Evolutionary conservation across 2,888 invertebrate species (phyloP).

Genomic region (Pseudeuparius sepicola): DNA sequence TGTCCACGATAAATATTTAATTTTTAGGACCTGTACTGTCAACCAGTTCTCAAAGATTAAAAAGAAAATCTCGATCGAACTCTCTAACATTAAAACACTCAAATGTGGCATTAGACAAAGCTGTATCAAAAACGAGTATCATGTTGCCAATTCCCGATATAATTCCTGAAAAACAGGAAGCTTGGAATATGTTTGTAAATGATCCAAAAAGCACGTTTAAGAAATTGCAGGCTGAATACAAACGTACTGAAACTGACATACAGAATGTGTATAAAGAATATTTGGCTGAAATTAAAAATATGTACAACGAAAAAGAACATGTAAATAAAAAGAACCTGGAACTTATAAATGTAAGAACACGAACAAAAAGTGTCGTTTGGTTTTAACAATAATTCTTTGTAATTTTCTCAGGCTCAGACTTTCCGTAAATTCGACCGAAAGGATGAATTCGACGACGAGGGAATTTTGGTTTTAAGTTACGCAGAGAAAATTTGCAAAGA

Average conservation of each 20-base stretch:
- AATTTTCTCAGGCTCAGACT: conserved; percentile 22
- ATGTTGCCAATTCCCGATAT: conserved; percentile 18
- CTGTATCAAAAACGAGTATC: too few relatives aligned
- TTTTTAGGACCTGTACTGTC: too few relatives aligned
- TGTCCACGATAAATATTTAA: too few relatives aligned
- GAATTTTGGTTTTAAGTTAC: conserved; percentile 13
- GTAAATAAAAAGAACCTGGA: conserved; percentile 21
- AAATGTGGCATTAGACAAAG: too few relatives aligned
- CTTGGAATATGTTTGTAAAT: conserved; percentile 20
- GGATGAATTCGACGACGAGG: conserved; percentile 17
- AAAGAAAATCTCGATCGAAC: too few relatives aligned
- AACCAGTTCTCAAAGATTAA: too few relatives aligned
- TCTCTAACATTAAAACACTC: too few relatives aligned
- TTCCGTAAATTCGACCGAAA: conserved; percentile 19
- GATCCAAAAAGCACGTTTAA: conserved; percentile 15
- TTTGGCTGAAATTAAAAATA: conserved; percentile 17
- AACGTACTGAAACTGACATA: conserved; percentile 21
- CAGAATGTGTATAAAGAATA: conserved; percentile 17
- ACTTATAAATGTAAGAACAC: conserved; percentile 22
- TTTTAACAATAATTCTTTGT: too few relatives aligned
- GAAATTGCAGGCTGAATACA: conserved; percentile 20
- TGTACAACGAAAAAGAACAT: conserved; percentile 17
- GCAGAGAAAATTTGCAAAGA: conserved; percentile 20
- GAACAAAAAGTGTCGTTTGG: too few relatives aligned
- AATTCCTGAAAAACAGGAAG: conserved; percentile 22